Percentiles rank a stretch among this genome's conserved stretches.
Evolutionary conservation across 2,797 vertebrate species (phyloP).

Genomic region (Pseudocheirus occidentalis): DNA sequence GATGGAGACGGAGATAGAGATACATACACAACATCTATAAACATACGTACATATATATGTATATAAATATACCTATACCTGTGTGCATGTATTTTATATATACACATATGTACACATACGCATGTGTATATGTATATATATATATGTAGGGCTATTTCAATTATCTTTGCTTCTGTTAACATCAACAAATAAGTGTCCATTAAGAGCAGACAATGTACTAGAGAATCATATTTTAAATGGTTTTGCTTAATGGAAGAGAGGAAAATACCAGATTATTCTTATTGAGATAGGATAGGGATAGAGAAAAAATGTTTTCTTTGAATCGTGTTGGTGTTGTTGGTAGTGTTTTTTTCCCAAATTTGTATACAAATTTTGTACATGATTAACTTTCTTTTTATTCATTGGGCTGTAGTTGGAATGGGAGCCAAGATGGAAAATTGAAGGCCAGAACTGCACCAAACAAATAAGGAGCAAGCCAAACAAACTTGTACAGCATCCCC

Average conservation of each 20-base stretch:
- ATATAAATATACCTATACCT: too few relatives aligned
- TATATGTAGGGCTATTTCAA: not conserved
- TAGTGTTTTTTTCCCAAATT: slow-evolving; percentile 52
- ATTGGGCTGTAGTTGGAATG: slow-evolving; percentile 20
- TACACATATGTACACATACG: too few relatives aligned
- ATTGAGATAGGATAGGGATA: not conserved
- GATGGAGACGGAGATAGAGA: too few relatives aligned
- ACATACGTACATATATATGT: not conserved
- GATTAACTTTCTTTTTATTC: slow-evolving; percentile 58
- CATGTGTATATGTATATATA: not conserved
- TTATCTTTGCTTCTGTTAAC: not conserved
- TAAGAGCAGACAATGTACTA: not conserved
- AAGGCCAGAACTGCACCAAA: slow-evolving; percentile 55
- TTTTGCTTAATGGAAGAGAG: not conserved
- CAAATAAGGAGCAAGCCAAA: slow-evolving; percentile 56
- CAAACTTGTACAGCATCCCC: slow-evolving; percentile 46
- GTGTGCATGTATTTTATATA: too few relatives aligned
- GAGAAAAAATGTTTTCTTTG: slow-evolving; percentile 44
- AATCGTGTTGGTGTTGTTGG: not conserved
- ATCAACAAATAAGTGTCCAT: not conserved
- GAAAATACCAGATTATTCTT: slow-evolving; percentile 17
- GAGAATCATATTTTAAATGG: not conserved
- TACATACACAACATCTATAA: too few relatives aligned
- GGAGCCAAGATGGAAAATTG: not conserved
- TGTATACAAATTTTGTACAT: slow-evolving; percentile 60